Evolutionary conservation across 1,140 invertebrate species (phyloP).

Genomic region (Hydropsyche tenuis): DNA sequence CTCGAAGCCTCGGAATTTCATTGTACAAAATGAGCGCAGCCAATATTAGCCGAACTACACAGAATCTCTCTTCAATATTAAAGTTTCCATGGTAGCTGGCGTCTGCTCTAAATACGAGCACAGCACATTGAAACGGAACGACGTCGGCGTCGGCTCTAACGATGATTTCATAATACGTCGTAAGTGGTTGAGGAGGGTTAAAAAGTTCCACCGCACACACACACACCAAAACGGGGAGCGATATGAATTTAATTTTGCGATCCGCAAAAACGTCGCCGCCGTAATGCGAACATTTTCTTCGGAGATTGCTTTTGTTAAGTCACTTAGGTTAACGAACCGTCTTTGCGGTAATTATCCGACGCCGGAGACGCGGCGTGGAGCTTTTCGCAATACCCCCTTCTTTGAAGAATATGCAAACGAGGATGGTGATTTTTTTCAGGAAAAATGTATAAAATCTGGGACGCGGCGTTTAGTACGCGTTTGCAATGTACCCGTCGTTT

Average conservation of each 20-base stretch:
- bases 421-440: slow-evolving; percentile 8
- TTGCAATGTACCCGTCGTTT: too few species aligned
- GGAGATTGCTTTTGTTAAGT: slow-evolving; percentile 40
- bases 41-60: too few species aligned
- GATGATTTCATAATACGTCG: slow-evolving; percentile 20
- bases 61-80: too few species aligned
- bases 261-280: slow-evolving; percentile 29
- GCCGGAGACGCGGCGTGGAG: background rate
- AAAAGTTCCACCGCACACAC: background rate
- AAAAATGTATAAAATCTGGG: too few species aligned
- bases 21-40: too few species aligned
- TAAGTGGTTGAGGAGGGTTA: slow-evolving; percentile 22
- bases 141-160: slow-evolving; percentile 5
- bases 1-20: too few species aligned
- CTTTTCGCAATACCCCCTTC: too few species aligned
- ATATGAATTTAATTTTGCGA: slow-evolving; percentile 31
- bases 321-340: slow-evolving; percentile 41
- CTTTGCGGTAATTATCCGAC: slow-evolving; percentile 38
- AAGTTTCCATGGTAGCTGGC: background rate
- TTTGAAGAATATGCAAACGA: slow-evolving; percentile 23
- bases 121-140: slow-evolving; percentile 3
- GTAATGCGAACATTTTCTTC: slow-evolving; percentile 33
- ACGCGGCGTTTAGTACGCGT: too few species aligned
- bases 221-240: too few species aligned
- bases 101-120: background rate